phyloP scores from a whole-genome alignment of 1,140 invertebrate species.

The Amyelois transitella region DNA sequence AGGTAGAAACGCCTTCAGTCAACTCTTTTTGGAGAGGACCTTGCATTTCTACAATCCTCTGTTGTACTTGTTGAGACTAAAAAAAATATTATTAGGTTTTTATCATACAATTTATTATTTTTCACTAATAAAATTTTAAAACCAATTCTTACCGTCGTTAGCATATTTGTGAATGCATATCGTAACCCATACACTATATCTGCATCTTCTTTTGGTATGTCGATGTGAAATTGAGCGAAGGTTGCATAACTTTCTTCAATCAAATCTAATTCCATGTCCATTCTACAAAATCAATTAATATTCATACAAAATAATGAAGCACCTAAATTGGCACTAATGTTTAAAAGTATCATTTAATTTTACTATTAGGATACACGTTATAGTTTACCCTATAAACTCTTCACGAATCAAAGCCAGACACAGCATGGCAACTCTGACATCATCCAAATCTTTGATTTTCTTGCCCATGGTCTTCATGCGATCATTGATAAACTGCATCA shows the following conservation, averaged over 20 bases:
- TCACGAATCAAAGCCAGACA: slow-evolving; percentile 84
- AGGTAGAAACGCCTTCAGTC: slow-evolving; percentile 80
- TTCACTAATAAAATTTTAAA: background rate
- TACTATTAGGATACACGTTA: too few relatives aligned
- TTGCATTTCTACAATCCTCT: slow-evolving; percentile 84
- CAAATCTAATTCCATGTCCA: slow-evolving; percentile 83
- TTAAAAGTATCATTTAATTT: too few relatives aligned
- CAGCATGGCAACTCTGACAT: slow-evolving; percentile 83
- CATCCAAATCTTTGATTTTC: slow-evolving; percentile 82
- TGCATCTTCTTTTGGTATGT: slow-evolving; percentile 84
- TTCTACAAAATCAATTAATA: slow-evolving; percentile 58
- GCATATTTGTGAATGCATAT: slow-evolving; percentile 85
- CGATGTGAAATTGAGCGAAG: slow-evolving; percentile 81
- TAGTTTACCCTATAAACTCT: slow-evolving; percentile 80
- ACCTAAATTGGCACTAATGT: too few relatives aligned
- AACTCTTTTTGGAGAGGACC: slow-evolving; percentile 83
- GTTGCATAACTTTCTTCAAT: slow-evolving; percentile 88
- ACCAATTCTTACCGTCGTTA: slow-evolving; percentile 76
- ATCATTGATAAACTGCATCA: slow-evolving; percentile 82
- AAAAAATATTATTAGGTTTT: slow-evolving; percentile 6
- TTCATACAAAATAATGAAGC: too few relatives aligned
- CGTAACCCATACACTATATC: slow-evolving; percentile 85
- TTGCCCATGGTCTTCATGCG: slow-evolving; percentile 79
- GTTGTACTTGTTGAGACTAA: slow-evolving; percentile 82
- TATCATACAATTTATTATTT: slow-evolving; percentile 1